A percentile compares a stretch with the other conserved stretches of the same genome.
phyloP scores from a whole-genome alignment of 2,888 invertebrate species.

The Malthinus flaveolus region DNA sequence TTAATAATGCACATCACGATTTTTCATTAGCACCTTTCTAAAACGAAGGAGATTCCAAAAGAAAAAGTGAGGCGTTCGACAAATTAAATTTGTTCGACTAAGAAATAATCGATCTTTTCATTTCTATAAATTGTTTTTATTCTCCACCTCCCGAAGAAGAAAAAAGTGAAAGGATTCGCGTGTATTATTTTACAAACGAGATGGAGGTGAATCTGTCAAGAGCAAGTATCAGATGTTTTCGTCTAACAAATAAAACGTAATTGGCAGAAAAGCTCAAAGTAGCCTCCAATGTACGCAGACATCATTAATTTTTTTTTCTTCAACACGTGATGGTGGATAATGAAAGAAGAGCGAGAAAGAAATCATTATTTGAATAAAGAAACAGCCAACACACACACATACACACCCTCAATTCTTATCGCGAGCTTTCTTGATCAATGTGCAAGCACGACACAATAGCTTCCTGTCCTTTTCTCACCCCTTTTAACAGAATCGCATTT shows the following conservation, averaged over 20 bases:
- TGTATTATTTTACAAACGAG: conserved; percentile 16
- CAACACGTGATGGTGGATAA: conserved; percentile 33
- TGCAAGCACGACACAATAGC: conserved; percentile 28
- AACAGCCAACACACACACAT: conserved; percentile 16
- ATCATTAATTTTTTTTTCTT: conserved; percentile 39
- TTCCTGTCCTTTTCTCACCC: conserved; percentile 19
- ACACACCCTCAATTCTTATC: conserved; percentile 28
- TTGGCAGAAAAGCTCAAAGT: conserved; percentile 19
- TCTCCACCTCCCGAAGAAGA: neutral
- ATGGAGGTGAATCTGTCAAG: conserved; percentile 23
- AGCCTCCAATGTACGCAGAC: conserved; percentile 27
- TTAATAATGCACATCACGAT: conserved; percentile 6
- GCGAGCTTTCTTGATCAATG: conserved; percentile 32
- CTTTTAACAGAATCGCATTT: conserved; percentile 10
- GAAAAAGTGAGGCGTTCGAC: neutral
- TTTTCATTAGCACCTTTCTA: conserved; percentile 6
- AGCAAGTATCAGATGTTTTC: conserved; percentile 22
- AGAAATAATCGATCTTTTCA: neutral
- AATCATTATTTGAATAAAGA: conserved; percentile 37
- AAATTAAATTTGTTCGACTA: conserved; percentile 2
- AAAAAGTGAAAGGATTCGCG: conserved; percentile 12
- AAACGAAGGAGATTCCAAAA: neutral
- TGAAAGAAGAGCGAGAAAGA: conserved; percentile 20
- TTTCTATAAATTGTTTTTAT: too few species aligned
- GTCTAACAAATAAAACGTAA: conserved; percentile 19